A percentile compares a stretch with the other conserved stretches of the same genome.
Conservation (phyloP, 1,140 invertebrate genomes). For the Acyrthosiphon pisum region DNA sequence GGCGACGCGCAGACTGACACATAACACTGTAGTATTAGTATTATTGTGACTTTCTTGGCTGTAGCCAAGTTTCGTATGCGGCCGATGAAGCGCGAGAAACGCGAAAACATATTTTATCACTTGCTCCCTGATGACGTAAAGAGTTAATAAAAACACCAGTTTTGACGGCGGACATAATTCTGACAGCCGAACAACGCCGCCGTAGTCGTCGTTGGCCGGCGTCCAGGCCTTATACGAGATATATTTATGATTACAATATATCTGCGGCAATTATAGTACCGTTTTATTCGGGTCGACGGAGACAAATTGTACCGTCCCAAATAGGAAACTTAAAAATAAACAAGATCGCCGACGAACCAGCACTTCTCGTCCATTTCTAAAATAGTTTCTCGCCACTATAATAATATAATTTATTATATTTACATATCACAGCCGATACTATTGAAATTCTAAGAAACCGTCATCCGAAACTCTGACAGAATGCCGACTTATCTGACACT, state of each 20-base stretch:
- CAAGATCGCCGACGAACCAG: not conserved
- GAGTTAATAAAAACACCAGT: slow-evolving; percentile 43
- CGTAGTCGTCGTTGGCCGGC: not conserved
- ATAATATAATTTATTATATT: too few species aligned
- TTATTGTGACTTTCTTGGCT: not conserved
- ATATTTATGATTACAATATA: not conserved
- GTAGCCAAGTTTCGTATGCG: not conserved
- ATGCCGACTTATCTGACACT: not conserved
- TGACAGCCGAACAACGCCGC: slow-evolving; percentile 14
- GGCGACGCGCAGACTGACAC: not conserved
- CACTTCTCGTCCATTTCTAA: not conserved
- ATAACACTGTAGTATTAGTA: not conserved
- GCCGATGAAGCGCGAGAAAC: not conserved
- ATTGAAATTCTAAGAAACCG: not conserved
- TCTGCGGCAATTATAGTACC: not conserved
- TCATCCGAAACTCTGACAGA: not conserved
- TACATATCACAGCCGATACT: not conserved
- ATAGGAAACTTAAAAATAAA: slow-evolving; percentile 16
- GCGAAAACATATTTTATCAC: not conserved
- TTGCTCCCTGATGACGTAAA: slow-evolving; percentile 4
- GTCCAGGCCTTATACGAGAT: slow-evolving; percentile 16
- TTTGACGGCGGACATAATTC: slow-evolving; percentile 19
- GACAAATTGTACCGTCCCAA: not conserved
- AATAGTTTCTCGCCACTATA: not conserved
- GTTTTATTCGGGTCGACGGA: not conserved